Conservation (phyloP, 2,888 invertebrate species). For the Steromphala cineraria region DNA sequence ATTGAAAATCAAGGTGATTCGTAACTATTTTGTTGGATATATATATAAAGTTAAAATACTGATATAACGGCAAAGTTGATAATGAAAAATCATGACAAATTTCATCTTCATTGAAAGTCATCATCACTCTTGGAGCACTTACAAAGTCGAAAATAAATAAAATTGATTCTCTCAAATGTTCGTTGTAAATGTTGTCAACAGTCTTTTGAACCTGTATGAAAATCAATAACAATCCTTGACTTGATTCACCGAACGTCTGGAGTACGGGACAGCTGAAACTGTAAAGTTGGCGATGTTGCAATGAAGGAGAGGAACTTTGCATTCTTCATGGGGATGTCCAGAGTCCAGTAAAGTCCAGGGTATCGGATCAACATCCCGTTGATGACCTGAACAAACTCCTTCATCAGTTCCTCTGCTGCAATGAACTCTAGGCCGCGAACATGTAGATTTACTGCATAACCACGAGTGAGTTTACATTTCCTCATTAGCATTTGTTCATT, state of each 20-base stretch:
- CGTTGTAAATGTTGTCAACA: too few relatives aligned
- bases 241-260: neutral
- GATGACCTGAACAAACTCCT: slow-evolving; percentile 53
- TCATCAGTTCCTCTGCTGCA: slow-evolving; percentile 43
- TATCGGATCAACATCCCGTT: slow-evolving; percentile 48
- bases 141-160: too few relatives aligned
- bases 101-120: too few relatives aligned
- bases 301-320: slow-evolving; percentile 15
- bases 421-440: slow-evolving; percentile 40
- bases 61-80: too few relatives aligned
- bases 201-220: too few relatives aligned
- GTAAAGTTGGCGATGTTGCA: slow-evolving; percentile 4
- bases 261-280: slow-evolving; percentile 17
- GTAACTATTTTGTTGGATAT: too few relatives aligned
- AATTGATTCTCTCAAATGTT: too few relatives aligned
- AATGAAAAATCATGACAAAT: too few relatives aligned
- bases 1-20: too few relatives aligned
- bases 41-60: too few relatives aligned
- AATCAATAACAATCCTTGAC: too few relatives aligned
- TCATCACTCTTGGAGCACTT: too few relatives aligned
- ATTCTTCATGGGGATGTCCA: slow-evolving; percentile 37
- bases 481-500: slow-evolving; percentile 50
- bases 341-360: slow-evolving; percentile 58
- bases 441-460: slow-evolving; percentile 26
- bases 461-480: slow-evolving; percentile 23